Evolutionary conservation across 2,888 invertebrate species (phyloP).

Genomic region (Lumbricus terrestris): DNA sequence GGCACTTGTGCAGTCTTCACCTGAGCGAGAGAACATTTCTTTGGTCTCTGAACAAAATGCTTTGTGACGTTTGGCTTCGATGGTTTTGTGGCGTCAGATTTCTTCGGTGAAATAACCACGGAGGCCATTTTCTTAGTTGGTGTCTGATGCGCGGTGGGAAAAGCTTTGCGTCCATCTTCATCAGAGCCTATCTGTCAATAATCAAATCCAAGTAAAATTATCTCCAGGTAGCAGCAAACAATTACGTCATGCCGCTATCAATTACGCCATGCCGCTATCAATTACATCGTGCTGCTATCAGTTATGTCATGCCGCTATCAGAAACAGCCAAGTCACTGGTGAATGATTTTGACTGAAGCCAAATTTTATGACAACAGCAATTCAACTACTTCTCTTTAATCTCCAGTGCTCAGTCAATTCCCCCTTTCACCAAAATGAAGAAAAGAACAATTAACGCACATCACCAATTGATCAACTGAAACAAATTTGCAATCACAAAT

Average conservation of each 20-base stretch:
- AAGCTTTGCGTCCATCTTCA: background rate
- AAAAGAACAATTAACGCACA: background rate
- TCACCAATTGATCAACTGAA: background rate
- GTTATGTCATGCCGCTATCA: background rate
- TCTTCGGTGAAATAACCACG: background rate
- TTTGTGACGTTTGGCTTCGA: slow-evolving; percentile 39
- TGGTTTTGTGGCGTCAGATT: background rate
- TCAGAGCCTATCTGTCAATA: background rate
- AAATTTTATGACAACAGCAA: background rate
- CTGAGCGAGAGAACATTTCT: slow-evolving; percentile 49
- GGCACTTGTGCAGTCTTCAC: slow-evolving; percentile 36
- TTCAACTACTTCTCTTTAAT: background rate
- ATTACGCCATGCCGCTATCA: background rate
- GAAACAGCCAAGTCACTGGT: background rate
- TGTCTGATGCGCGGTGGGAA: background rate
- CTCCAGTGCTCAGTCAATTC: background rate
- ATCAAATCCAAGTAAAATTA: background rate
- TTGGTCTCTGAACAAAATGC: slow-evolving; percentile 48
- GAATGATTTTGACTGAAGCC: background rate
- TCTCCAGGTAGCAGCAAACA: background rate
- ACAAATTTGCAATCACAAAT: background rate
- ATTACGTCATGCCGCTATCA: background rate
- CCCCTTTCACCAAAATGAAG: background rate
- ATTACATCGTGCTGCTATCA: background rate
- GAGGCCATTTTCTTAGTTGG: slow-evolving; percentile 8